These are phyloP conservation scores for Kryphioiulus occultus DNA, from an alignment of 2,888 invertebrate genomes.

Conservation along the genomic window DNA sequence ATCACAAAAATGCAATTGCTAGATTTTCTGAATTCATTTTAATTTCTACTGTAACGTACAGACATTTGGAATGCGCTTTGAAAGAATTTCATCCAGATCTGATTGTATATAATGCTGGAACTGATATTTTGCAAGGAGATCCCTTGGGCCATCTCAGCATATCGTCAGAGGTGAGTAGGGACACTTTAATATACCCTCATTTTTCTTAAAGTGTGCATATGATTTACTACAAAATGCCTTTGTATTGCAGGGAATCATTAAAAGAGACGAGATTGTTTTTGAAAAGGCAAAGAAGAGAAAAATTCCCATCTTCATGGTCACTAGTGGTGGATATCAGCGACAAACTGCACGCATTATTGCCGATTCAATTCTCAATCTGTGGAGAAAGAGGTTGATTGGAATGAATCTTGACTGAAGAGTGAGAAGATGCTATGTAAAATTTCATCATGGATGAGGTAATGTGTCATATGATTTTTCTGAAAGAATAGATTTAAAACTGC, in stretches of 20 bases:
- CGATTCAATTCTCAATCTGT: conserved; percentile 81
- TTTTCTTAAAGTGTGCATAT: too few species aligned
- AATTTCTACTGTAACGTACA: conserved; percentile 59
- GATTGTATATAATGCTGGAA: conserved; percentile 92
- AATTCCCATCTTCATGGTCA: conserved; percentile 85
- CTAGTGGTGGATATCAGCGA: conserved; percentile 85
- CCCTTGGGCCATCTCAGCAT: conserved; percentile 77
- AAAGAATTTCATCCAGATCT: conserved; percentile 79
- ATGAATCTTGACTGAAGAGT: background rate
- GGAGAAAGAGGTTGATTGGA: conserved; percentile 63
- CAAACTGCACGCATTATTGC: conserved; percentile 82
- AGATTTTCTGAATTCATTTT: background rate
- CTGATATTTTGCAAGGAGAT: conserved; percentile 81
- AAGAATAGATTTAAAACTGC: background rate
- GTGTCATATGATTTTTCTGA: background rate
- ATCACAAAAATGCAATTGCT: background rate
- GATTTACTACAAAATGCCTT: background rate
- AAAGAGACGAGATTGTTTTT: conserved; percentile 85
- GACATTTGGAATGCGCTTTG: conserved; percentile 74
- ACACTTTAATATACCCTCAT: too few species aligned
- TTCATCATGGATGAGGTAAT: background rate
- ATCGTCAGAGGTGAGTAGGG: conserved; percentile 69
- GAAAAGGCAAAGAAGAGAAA: conserved; percentile 69
- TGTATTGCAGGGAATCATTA: conserved; percentile 77
- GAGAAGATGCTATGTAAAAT: background rate